A percentile compares a stretch with the other conserved stretches of the same genome.
Conservation (phyloP, 2,113 vertebrate genomes). For the Nesoenas mayeri region DNA sequence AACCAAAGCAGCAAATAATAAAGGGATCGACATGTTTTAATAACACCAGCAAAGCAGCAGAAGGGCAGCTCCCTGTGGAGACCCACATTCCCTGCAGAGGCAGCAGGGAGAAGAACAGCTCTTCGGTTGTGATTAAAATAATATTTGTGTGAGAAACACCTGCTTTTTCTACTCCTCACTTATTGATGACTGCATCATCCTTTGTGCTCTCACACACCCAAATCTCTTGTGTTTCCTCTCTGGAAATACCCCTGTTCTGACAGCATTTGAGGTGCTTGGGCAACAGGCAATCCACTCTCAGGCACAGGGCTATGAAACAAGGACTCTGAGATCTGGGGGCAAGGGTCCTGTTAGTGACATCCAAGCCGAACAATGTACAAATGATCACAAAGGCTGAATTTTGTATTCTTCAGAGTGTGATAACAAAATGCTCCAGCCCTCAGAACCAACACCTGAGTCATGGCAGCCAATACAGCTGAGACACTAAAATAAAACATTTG, state of each 20-base stretch:
- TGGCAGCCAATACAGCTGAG: neutral
- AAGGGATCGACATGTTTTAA: neutral
- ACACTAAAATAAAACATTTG: neutral
- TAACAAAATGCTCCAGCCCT: neutral
- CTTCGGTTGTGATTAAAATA: neutral
- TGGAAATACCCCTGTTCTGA: neutral
- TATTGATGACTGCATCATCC: neutral
- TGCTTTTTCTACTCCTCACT: neutral
- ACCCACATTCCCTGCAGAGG: neutral
- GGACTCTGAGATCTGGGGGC: rapidly evolving
- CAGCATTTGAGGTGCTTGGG: neutral
- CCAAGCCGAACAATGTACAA: neutral
- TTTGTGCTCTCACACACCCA: neutral
- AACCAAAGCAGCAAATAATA: neutral
- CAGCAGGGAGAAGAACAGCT: neutral
- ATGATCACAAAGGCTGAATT: neutral
- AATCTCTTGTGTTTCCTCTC: neutral
- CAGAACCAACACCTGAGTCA: neutral
- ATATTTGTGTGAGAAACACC: neutral
- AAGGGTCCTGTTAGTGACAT: neutral
- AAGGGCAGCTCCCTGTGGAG: neutral
- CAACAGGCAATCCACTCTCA: neutral
- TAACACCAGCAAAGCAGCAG: neutral
- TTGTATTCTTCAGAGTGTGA: neutral
- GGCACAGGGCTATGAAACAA: neutral